Conservation (phyloP, 2,113 vertebrate genomes). For the Mormoops blainvillei region DNA sequence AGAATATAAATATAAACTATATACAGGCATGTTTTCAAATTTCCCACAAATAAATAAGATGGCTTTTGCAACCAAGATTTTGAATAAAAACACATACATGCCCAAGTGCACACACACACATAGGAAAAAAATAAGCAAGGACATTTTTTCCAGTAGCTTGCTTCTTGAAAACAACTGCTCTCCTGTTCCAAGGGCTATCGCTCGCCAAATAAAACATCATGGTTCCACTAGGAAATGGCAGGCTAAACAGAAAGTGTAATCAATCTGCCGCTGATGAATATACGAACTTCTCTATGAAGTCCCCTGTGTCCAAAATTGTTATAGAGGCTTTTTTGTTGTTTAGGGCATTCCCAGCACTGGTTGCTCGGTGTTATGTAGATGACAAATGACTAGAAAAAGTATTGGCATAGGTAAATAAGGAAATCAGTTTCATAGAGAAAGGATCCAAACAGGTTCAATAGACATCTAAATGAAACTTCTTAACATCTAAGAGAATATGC, state of each 20-base stretch:
- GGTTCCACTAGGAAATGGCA: conserved; percentile 89
- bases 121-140: conserved; percentile 87
- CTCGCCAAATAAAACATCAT: conserved; percentile 93
- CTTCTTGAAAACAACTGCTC: conserved; percentile 89
- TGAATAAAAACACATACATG: conserved; percentile 67
- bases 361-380: conserved; percentile 87
- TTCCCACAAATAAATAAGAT: conserved; percentile 63
- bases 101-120: conserved; percentile 36
- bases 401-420: conserved; percentile 76
- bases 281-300: conserved; percentile 85
- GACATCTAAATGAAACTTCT: conserved; percentile 66
- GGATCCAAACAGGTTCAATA: conserved; percentile 72
- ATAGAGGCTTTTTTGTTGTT: conserved; percentile 90
- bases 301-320: conserved; percentile 84
- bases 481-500: conserved; percentile 67
- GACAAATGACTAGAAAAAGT: conserved; percentile 81
- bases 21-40: neutral
- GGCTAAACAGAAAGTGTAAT: conserved; percentile 89
- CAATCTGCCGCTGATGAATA: conserved; percentile 86
- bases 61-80: conserved; percentile 51
- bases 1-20: neutral
- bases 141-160: conserved; percentile 83
- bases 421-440: conserved; percentile 75
- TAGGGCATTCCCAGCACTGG: conserved; percentile 84
- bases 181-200: conserved; percentile 83